Conservation (phyloP, 2,797 vertebrate species). For the Chrosomus eos region DNA sequence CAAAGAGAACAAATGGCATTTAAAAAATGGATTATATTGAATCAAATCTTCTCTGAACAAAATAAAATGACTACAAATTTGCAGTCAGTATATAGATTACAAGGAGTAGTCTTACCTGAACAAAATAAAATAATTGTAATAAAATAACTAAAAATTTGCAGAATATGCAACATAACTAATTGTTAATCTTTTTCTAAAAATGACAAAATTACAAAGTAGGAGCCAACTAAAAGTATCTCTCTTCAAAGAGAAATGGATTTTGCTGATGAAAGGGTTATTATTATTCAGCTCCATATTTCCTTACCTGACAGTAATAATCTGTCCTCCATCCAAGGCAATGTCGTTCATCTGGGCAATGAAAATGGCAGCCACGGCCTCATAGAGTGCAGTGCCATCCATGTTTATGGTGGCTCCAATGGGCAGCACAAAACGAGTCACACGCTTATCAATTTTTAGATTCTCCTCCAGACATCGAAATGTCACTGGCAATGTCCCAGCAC, state of each 20-base stretch:
- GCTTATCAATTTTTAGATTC: slow-evolving; percentile 84
- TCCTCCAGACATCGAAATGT: slow-evolving; percentile 89
- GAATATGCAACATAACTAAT: background rate
- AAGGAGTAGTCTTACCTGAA: background rate
- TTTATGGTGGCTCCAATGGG: slow-evolving; percentile 88
- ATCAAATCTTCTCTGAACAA: background rate
- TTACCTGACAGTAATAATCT: slow-evolving; percentile 87
- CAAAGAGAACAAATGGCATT: background rate
- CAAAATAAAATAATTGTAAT: background rate
- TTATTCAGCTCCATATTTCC: background rate
- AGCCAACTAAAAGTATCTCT: background rate
- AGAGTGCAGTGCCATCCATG: slow-evolving; percentile 88
- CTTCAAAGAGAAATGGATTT: background rate
- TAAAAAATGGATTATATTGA: background rate
- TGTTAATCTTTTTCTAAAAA: background rate
- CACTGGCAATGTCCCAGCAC: slow-evolving; percentile 84
- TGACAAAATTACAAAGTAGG: background rate
- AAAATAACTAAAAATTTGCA: background rate
- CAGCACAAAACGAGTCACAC: slow-evolving; percentile 85
- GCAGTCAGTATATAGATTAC: background rate
- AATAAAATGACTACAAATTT: background rate
- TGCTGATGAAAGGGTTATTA: background rate
- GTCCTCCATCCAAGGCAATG: slow-evolving; percentile 80
- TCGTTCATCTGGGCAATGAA: slow-evolving; percentile 90
- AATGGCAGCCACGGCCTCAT: slow-evolving; percentile 88